Evolutionary conservation across 1,140 invertebrate species (phyloP), one percentile per base, ranked within the genome.

Genomic region (Drosophila fuyamai): DNA sequence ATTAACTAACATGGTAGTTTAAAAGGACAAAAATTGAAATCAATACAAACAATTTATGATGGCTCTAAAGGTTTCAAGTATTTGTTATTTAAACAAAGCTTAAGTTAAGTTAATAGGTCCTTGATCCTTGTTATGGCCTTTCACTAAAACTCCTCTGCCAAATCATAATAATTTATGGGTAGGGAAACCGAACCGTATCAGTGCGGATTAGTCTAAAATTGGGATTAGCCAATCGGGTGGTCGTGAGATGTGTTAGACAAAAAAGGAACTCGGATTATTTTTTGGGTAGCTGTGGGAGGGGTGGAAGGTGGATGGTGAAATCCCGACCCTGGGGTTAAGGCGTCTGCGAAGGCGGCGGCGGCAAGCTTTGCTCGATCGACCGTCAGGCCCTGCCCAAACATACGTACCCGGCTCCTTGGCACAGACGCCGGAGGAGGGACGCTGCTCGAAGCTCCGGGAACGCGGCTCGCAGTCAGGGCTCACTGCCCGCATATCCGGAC

Each of bases 391-490:
- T 48, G 50, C 27, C 14, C 23, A 36, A 29, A 63, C 46, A 83
- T 83, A 86, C 86, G 93, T 93, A 95, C 95, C 94, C 94, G 93
- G 94, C 93, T 65, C 94, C 93, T 62, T 94, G 14, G 93, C 93
- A 63, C 94, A 93, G 40, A 51, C 56, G n/a, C 70, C 58, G 13
- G 83, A 63, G 92, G 79, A 58, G 38, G 82, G 66, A 51, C 94
- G 94, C 73, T 95, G 94, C 85, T 95, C 95, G 57, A 95, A 95
- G 78, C 95, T 95, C 36, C 94, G 93, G 13, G 95, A 94, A 47
- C 95, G 93, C 12, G 94, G 94, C 79, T 94, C 94, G 3, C 89
- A 91, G 74, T 94, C 93, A 0, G 94, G 93, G 81, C 93, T 94
- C 8, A 90, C 80, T 0, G 93, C 77, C 18, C 93, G 86, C 14